A percentile compares a stretch with the other conserved stretches of the same genome.
Conservation (phyloP, 1,140 invertebrate genomes). For the Tigriopus japonicus region DNA sequence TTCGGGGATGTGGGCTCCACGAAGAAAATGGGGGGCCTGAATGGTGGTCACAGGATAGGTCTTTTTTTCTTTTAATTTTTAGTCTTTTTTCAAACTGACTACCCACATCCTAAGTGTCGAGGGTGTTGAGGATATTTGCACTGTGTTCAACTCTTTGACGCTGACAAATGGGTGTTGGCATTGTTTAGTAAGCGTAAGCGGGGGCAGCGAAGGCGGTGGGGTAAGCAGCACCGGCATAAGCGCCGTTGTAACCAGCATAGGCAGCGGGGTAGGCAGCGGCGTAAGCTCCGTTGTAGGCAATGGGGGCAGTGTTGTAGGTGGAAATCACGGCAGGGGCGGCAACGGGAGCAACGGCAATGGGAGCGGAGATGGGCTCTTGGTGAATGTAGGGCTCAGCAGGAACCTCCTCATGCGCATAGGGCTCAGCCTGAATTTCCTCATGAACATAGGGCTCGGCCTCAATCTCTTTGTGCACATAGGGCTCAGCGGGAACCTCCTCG, state of each 20-base stretch:
- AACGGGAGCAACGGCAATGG: background rate
- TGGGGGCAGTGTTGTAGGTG: background rate
- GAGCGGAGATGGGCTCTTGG: background rate
- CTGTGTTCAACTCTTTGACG: too few relatives aligned
- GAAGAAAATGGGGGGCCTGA: too few relatives aligned
- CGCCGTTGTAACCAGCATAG: background rate
- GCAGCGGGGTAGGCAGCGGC: background rate
- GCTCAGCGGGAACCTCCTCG: constrained; percentile 4
- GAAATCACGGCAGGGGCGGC: background rate
- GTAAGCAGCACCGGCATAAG: background rate
- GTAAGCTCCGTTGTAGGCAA: background rate
- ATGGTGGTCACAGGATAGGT: too few relatives aligned
- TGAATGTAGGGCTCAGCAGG: constrained; percentile 6
- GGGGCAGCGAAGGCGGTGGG: background rate
- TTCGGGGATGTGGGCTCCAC: too few relatives aligned
- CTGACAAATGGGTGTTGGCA: too few relatives aligned
- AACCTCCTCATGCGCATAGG: constrained; percentile 7
- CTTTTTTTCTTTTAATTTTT: too few relatives aligned
- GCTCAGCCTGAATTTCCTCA: constrained; percentile 1
- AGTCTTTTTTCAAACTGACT: too few relatives aligned
- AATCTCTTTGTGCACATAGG: constrained; percentile 9
- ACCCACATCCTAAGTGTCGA: too few relatives aligned
- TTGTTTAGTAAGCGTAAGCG: background rate
- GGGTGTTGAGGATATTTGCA: too few relatives aligned
- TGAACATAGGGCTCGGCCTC: constrained; percentile 11